Evolutionary conservation across 2,888 invertebrate species (phyloP), one percentile per base, ranked within the genome.

Genomic region (Oscheius onirici): DNA sequence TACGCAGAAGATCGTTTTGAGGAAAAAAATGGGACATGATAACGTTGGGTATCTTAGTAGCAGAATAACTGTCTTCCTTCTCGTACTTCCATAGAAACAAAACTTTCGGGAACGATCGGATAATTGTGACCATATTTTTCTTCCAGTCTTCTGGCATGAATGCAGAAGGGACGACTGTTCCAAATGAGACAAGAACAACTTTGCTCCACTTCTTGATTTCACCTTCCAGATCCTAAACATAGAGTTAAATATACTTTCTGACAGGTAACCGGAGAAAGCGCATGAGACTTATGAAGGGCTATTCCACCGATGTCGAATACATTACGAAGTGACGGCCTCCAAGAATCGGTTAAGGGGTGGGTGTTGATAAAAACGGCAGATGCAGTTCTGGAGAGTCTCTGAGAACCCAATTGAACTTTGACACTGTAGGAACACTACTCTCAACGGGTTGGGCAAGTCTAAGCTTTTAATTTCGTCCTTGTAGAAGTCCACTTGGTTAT

Each of bases 61-160:
- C 26, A 2, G 60, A 55, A 43, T 76, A 72, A 0, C 69, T 71
- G 51, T 76, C 78, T 8, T 61, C 58, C 17, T 28, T 13, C 61
- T 80, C 80, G 60, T 80, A 80, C 43, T 80, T 80, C 80, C 80
- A 80, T 20, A 80, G 73, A 57, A 80, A 80, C 8, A 78, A 52
- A 8, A 77, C 74, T 51, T 80, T 67, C 0, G 70, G 71, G 66
- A 80, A 69, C 13, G 61, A 72, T 57, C 66, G 57, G 26, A 76
- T 71, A 0, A 75, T 73, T 20, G 65, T 49, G 6, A 73, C 24
- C 17, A 80, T 69, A 0, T 74, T 69, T 3, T 11, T 49, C 57
- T 78, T 80, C 54, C 73, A 69, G 17, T 69, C 20, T 26, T 63
- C 43, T 24, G 80, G 78, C 78, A 80, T 78, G 10, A 69, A 58